phyloP scores from a whole-genome alignment of 2,797 vertebrate genomes.

The Tapirus indicus region DNA sequence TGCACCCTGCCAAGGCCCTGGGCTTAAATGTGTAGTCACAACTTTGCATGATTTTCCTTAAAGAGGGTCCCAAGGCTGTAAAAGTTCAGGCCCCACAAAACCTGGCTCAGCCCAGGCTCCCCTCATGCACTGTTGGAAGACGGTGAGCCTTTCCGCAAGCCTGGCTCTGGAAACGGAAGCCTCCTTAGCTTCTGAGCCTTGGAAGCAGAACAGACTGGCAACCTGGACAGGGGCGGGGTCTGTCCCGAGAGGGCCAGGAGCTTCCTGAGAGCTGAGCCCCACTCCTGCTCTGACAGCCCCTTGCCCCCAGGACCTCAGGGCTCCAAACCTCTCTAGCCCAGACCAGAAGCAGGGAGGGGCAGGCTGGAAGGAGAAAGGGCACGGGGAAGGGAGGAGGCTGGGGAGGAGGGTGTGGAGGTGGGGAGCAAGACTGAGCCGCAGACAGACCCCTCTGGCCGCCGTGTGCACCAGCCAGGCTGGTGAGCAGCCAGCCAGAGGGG shows the following conservation, averaged over 20 bases:
- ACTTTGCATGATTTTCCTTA: not conserved
- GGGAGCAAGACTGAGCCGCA: not conserved
- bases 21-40: not conserved
- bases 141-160: not conserved
- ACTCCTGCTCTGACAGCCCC: not conserved
- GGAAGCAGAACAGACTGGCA: rapidly evolving
- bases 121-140: not conserved
- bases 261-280: not conserved
- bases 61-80: not conserved
- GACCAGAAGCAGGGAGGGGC: not conserved
- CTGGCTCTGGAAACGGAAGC: not conserved
- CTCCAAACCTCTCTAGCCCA: not conserved
- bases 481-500: not conserved
- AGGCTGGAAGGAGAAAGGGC: not conserved
- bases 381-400: not conserved
- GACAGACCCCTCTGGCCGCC: not conserved
- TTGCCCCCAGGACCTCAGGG: not conserved
- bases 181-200: not conserved
- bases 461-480: not conserved
- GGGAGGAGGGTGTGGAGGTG: rapidly evolving
- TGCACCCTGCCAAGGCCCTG: not conserved
- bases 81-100: not conserved
- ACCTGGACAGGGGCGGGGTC: not conserved
- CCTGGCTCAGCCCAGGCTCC: not conserved
- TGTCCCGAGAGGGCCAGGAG: not conserved